Evolutionary conservation across 92 coral and sea anemone genomes (phyloP).

Genomic region (Anthopleura xanthogrammica): DNA sequence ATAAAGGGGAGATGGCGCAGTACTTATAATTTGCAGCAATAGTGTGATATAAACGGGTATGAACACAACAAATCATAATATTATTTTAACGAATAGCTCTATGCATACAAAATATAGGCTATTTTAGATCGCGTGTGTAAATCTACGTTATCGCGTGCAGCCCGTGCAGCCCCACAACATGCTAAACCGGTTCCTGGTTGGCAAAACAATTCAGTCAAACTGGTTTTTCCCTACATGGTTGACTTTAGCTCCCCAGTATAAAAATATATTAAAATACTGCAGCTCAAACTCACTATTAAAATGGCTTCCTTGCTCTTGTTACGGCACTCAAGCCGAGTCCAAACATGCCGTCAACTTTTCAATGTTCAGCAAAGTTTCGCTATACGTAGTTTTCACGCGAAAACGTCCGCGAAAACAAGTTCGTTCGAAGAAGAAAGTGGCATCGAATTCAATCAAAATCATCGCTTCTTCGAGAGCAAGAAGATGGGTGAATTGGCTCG

Average conservation of each 20-base stretch:
- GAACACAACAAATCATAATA: no score
- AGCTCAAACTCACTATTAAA: background rate
- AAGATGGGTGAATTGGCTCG: conserved; percentile 60
- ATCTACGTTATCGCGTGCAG: no score
- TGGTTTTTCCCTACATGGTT: background rate
- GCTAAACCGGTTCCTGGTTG: background rate
- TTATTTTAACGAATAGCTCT: no score
- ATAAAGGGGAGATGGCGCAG: no score
- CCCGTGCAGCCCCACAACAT: no score
- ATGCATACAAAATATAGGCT: no score
- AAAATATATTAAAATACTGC: background rate
- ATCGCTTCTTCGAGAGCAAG: conserved; percentile 56
- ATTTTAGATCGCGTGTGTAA: no score
- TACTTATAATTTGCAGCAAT: no score
- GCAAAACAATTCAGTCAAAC: background rate
- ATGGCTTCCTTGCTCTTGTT: background rate
- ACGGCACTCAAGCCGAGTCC: background rate
- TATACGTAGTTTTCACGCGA: background rate
- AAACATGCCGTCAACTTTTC: background rate
- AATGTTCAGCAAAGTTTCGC: background rate
- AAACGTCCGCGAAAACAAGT: background rate
- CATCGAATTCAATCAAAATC: conserved; percentile 14
- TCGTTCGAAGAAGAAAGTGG: background rate
- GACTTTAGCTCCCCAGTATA: background rate
- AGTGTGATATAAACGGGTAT: no score